Evolutionary conservation across 2,113 vertebrate species (phyloP).

Genomic region (Cephalopterus ornatus): DNA sequence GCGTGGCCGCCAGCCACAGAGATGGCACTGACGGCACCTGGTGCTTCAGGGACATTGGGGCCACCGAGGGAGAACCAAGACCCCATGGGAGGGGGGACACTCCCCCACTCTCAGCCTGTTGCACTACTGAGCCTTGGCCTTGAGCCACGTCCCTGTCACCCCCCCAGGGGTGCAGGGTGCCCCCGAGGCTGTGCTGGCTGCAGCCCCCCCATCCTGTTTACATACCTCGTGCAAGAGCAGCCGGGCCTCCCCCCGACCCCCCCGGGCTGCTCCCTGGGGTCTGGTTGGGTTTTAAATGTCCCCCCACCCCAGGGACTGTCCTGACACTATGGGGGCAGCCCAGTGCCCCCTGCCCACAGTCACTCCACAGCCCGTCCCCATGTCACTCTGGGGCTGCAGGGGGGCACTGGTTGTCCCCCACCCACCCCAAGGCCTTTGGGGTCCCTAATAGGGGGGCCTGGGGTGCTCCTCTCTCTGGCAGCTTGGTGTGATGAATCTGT

Average conservation of each 20-base stretch:
- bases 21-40: rapidly evolving
- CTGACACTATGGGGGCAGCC: too few species aligned
- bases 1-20: background rate
- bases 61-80: background rate
- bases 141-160: background rate
- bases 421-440: rapidly evolving
- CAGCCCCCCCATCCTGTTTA: background rate
- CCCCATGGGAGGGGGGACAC: rapidly evolving
- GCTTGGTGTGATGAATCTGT: background rate
- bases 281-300: background rate
- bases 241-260: rapidly evolving
- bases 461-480: rapidly evolving
- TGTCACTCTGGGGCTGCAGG: background rate
- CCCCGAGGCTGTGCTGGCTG: background rate
- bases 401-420: background rate
- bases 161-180: rapidly evolving
- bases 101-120: background rate
- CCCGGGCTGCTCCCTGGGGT: background rate
- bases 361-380: background rate
- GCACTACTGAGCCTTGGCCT: background rate
- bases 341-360: background rate
- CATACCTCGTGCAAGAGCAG: constrained; percentile 20
- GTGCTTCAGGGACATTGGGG: background rate
- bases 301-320: background rate
- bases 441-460: background rate